Evolutionary conservation across 1,140 invertebrate species (phyloP), one percentile per base, ranked within the genome.

Genomic region (Papilio polyxenes): DNA sequence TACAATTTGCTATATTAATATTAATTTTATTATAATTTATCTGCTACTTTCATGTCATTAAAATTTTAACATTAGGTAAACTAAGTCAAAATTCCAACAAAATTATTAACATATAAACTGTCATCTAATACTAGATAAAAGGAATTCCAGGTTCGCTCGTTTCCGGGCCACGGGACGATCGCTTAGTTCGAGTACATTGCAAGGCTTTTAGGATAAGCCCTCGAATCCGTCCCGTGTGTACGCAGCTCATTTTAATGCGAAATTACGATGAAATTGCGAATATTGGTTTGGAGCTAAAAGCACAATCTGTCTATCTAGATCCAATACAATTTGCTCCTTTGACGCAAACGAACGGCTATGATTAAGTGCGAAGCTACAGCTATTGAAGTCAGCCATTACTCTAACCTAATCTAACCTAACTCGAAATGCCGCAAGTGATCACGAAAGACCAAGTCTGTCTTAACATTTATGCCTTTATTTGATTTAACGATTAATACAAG

Each of bases 241-340:
- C 74, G 74, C 48, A 53, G 75, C 75, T 76, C 75, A 76, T 76
- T 76, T 76, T 76, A 76, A 76, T 76, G 75, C 75, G 49, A 76
- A 76, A 76, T 76, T 76, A 49, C 75, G 48, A 76, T 76, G 75
- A 76, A 76, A 76, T 76, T 53, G 75, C 48, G 75, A 76, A 76
- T 76, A 76, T 76, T 77, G 75, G 49, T 77, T 77, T 53, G 15
- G 20, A 17, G 44, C 75, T 77, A 53, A 77, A 53, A 77, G 75
- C 49, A 56, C 75, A 49, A 75, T 75, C 74, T 75, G 49, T 75
- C 74, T 75, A 20, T 75, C 72, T 40, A n/a, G 74, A n/a, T 13
- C 10, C 11, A 37, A 69, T 69, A 72, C 31, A 72, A 37, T 72
- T 72, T 72, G 65, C 65, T 56, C 53, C 53, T 72, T 72, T 72